These are phyloP conservation scores for Furnarius figulus DNA, from an alignment of 2,113 vertebrate species.

Conservation along the genomic window DNA sequence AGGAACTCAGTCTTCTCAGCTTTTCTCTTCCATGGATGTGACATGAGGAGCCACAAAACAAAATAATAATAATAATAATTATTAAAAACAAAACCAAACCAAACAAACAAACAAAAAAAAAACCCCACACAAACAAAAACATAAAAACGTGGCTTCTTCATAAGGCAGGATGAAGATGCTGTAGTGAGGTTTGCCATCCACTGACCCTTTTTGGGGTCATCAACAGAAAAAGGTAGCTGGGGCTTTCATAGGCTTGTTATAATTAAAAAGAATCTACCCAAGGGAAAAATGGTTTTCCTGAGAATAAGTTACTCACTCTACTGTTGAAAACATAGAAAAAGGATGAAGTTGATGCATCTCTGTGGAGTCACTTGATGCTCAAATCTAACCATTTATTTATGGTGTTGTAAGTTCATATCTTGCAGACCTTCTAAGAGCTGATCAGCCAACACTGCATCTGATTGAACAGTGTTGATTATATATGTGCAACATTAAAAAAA, in stretches of 20 bases:
- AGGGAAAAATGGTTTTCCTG: neutral
- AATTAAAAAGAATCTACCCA: neutral
- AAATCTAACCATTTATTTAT: neutral
- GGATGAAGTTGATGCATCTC: neutral
- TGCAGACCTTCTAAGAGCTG: neutral
- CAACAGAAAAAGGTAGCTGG: neutral
- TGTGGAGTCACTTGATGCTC: neutral
- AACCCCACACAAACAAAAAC: neutral
- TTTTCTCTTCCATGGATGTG: neutral
- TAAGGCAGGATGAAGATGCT: neutral
- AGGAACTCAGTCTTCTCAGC: neutral
- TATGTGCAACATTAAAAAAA: neutral
- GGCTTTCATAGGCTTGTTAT: neutral
- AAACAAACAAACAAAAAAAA: neutral
- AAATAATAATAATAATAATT: neutral
- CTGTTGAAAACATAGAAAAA: neutral
- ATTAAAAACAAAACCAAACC: neutral
- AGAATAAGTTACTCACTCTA: neutral
- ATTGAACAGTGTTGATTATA: neutral
- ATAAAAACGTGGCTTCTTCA: accelerated
- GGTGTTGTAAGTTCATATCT: accelerated
- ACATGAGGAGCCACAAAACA: neutral
- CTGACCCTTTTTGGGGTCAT: neutral
- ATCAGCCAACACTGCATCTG: neutral
- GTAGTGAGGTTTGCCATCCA: neutral